Base-by-base conservation (phyloP, 2,113 vertebrate species). In the Crocuta crocuta region DNA sequence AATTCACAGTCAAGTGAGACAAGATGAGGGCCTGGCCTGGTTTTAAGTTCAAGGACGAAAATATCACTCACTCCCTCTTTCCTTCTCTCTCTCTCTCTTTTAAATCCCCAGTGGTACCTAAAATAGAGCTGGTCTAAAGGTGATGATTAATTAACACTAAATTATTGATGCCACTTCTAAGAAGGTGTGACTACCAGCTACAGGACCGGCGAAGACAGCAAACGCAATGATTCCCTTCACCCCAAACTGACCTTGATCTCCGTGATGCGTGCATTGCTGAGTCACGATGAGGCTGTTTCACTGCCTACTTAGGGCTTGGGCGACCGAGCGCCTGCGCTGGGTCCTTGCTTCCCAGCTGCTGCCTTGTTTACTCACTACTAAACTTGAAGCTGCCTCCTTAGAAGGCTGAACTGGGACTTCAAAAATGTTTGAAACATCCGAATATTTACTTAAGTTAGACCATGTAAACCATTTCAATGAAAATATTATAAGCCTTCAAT, bases 41-140 rank as follows among this genome's bases (percentile, higher is more conserved):
- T 50, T 76, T 43, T 50, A 24, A 70, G 70, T 63, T 66, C 89
- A 95, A 94, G 95, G 90, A 86, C 95, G 96, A 83, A 95, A 89
- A 66, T 50, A 78, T 39, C 89, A 58, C 16, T 73, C 94, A 65
- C 89, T 89, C 53, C 80, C 63, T 80, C 90, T 82, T 89, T 93
- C 16, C 31, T 31, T 33, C 6, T 66, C 31, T 10, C 31, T 33
- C 6, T 66, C 31, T 10, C 31, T 33, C 2, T 68, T 53, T 50
- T n/a, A 93, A 82, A 76, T 79, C 74, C 89, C 90, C 63, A 53
- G 79, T 4, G 65, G 55, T n/a, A 48, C 87, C 88, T 80, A 96
- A 97, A 96, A 97, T 95, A 97, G 95, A 97, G 50, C 81, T 83
- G 21, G 65, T 94, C 83, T 87, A 55, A 50, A 80, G 87, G 91